Percentiles rank a stretch among this genome's conserved stretches.
These are phyloP conservation scores for Drosophila ochracea DNA, from an alignment of 2,888 invertebrate genomes.

Conservation along the genomic window DNA sequence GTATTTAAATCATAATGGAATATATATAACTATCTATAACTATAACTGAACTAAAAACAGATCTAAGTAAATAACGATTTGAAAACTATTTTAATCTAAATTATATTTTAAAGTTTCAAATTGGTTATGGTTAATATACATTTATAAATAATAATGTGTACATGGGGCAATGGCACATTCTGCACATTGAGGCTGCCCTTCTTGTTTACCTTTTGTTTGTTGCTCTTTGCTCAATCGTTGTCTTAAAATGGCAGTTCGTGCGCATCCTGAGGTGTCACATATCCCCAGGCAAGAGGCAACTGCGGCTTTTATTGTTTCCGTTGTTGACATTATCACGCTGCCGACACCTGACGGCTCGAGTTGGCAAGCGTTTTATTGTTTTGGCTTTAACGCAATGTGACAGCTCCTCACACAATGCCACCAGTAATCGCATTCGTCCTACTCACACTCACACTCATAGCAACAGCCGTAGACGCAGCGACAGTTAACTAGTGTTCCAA, in stretches of 20 bases:
- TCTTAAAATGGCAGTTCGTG: slow-evolving; percentile 45
- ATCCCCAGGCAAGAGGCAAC: slow-evolving; percentile 66
- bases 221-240: slow-evolving; percentile 30
- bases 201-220: slow-evolving; percentile 20
- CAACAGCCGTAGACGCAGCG: background rate
- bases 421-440: background rate
- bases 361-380: slow-evolving; percentile 68
- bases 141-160: background rate
- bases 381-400: slow-evolving; percentile 66
- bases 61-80: background rate
- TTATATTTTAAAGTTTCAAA: background rate
- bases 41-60: background rate
- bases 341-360: slow-evolving; percentile 68
- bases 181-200: slow-evolving; percentile 29
- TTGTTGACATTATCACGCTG: slow-evolving; percentile 75
- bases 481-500: slow-evolving; percentile 33
- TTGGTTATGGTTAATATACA: background rate
- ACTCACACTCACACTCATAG: background rate
- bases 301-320: slow-evolving; percentile 80
- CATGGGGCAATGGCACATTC: slow-evolving; percentile 40
- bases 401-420: slow-evolving; percentile 25
- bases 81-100: background rate
- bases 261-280: slow-evolving; percentile 47
- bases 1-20: background rate
- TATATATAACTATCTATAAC: too few species aligned